phyloP scores from a whole-genome alignment of 2,113 vertebrate genomes.

The Pseudopodoces humilis region DNA sequence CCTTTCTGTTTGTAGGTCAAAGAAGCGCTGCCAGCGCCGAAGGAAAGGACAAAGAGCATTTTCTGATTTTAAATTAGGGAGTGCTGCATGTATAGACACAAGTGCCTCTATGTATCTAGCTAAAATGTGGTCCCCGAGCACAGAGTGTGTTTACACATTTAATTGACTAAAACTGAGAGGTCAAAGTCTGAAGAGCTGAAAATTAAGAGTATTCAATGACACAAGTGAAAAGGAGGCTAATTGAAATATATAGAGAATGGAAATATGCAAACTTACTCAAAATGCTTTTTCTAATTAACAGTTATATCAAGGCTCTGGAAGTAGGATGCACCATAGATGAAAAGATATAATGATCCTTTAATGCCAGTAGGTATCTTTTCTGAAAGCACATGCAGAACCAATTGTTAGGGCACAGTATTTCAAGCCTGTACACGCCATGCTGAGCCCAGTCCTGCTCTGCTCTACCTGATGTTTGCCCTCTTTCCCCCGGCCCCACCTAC shows the following conservation, averaged over 20 bases:
- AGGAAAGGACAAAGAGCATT: constrained; percentile 6
- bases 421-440: not conserved
- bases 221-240: not conserved
- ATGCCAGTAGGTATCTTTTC: not conserved
- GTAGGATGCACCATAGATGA: not conserved
- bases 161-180: not conserved
- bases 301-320: not conserved
- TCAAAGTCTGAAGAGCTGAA: not conserved
- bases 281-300: not conserved
- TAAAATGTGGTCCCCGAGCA: not conserved
- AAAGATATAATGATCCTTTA: not conserved
- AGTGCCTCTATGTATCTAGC: not conserved
- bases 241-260: not conserved
- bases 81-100: not conserved
- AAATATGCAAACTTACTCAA: not conserved
- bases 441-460: not conserved
- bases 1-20: not conserved
- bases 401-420: not conserved
- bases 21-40: not conserved
- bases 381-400: not conserved
- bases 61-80: not conserved
- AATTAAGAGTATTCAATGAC: not conserved
- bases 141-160: not conserved
- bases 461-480: not conserved
- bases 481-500: not conserved